A percentile compares a stretch with the other conserved stretches of the same genome.
Conservation (phyloP, 64 coral and sea anemone genomes). For the Trachythela sp. region DNA sequence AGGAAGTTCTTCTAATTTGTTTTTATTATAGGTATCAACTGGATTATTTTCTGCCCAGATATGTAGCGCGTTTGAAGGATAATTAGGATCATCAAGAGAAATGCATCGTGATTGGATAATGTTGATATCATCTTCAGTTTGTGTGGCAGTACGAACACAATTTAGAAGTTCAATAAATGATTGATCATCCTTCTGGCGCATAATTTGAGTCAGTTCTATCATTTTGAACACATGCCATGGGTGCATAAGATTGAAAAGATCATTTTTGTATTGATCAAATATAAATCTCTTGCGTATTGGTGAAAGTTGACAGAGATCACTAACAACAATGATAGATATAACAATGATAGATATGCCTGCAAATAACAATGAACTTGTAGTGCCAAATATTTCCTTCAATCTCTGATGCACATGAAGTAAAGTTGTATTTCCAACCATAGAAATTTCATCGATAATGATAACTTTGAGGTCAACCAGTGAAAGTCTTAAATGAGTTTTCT, state of each 20-base stretch:
- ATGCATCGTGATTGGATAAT: slow-evolving; percentile 26
- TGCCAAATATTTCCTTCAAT: slow-evolving; percentile 63
- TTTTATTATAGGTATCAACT: slow-evolving; percentile 26
- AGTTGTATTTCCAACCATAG: slow-evolving; percentile 54
- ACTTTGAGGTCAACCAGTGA: slow-evolving; percentile 45
- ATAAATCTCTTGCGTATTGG: slow-evolving; percentile 21
- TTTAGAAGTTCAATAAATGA: slow-evolving; percentile 44
- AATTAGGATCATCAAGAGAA: slow-evolving; percentile 33
- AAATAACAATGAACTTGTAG: slow-evolving; percentile 47
- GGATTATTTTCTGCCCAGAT: slow-evolving; percentile 51
- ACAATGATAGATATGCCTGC: slow-evolving; percentile 54
- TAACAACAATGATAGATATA: slow-evolving; percentile 37
- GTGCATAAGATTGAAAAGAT: slow-evolving; percentile 46
- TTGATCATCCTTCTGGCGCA: slow-evolving; percentile 59
- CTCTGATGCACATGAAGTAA: slow-evolving; percentile 55
- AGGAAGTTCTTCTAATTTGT: slow-evolving; percentile 5
- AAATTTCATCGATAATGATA: slow-evolving; percentile 55
- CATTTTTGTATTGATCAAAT: slow-evolving; percentile 41
- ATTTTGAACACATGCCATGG: slow-evolving; percentile 52
- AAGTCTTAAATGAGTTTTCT: slow-evolving; percentile 54
- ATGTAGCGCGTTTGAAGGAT: slow-evolving; percentile 35
- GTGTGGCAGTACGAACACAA: slow-evolving; percentile 33
- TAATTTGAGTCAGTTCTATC: slow-evolving; percentile 47
- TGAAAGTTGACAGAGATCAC: no score
- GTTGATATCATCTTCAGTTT: slow-evolving; percentile 39